Conservation (phyloP, 2,888 invertebrate species). For the Synanthedon formicaeformis region DNA sequence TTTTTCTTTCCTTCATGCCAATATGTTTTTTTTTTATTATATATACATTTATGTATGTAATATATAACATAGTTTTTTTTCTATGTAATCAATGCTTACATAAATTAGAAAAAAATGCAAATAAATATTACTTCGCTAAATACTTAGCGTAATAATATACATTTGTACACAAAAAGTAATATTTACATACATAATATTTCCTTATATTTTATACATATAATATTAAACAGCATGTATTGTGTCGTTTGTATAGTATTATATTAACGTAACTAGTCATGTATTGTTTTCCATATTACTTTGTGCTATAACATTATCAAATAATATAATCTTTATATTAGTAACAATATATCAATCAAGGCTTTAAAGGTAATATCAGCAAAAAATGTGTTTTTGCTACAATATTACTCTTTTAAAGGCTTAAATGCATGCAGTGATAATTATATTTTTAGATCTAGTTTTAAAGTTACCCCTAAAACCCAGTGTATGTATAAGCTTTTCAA, state of each 20-base stretch:
- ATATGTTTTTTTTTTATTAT: background rate
- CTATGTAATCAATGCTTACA: too few relatives aligned
- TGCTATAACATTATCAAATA: background rate
- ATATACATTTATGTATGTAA: background rate
- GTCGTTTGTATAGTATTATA: slow-evolving; percentile 6
- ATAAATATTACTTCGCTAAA: too few relatives aligned
- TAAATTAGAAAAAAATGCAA: too few relatives aligned
- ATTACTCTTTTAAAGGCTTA: too few relatives aligned
- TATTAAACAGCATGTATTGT: background rate
- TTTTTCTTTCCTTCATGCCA: background rate
- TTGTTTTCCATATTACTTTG: slow-evolving; percentile 4
- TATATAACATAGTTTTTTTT: too few relatives aligned
- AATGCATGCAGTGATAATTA: background rate
- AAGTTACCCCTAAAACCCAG: slow-evolving; percentile 20
- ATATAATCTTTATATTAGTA: background rate
- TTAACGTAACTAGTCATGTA: slow-evolving; percentile 9
- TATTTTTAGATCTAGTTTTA: slow-evolving; percentile 13
- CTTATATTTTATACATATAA: background rate
- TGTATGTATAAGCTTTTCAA: slow-evolving; percentile 23
- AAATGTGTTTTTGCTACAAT: too few relatives aligned
- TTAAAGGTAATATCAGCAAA: background rate
- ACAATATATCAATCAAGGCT: background rate
- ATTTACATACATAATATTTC: background rate
- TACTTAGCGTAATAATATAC: too few relatives aligned
- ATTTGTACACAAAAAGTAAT: background rate